Conservation (phyloP, 2,113 vertebrate genomes). For the Argyrosomus japonicus region DNA sequence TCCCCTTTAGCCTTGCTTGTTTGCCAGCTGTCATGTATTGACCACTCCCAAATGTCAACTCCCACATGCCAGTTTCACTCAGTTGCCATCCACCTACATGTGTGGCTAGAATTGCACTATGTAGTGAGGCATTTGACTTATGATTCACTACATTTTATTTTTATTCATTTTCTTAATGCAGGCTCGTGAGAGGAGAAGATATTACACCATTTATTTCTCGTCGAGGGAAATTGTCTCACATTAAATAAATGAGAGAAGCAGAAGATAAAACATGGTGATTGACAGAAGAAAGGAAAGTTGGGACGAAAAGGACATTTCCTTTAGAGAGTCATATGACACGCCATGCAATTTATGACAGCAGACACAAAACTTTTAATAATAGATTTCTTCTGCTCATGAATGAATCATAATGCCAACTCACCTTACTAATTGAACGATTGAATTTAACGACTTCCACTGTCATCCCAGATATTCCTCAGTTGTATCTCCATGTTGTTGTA, state of each 20-base stretch:
- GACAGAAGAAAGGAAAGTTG: not conserved
- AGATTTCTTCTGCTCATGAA: not conserved
- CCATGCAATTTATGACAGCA: not conserved
- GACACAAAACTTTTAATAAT: not conserved
- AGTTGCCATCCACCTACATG: not conserved
- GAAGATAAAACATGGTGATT: not conserved
- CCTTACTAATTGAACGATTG: not conserved
- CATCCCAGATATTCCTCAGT: not conserved
- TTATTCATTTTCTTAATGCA: not conserved
- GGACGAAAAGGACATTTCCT: not conserved
- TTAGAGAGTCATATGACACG: not conserved
- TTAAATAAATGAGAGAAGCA: not conserved
- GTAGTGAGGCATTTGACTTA: not conserved
- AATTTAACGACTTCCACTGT: not conserved
- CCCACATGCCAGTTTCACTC: conserved; percentile 22
- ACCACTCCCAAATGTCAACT: conserved; percentile 59
- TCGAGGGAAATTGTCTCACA: not conserved
- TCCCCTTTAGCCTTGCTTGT: conserved; percentile 41
- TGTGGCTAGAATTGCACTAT: not conserved
- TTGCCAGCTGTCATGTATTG: conserved; percentile 63
- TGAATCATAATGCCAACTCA: not conserved
- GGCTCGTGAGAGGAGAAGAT: not conserved
- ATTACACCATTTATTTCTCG: not conserved
- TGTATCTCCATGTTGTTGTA: not conserved
- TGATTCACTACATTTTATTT: not conserved